phyloP scores from a whole-genome alignment of 23 tunicate genomes.

The Clavelina lepadiformis region DNA sequence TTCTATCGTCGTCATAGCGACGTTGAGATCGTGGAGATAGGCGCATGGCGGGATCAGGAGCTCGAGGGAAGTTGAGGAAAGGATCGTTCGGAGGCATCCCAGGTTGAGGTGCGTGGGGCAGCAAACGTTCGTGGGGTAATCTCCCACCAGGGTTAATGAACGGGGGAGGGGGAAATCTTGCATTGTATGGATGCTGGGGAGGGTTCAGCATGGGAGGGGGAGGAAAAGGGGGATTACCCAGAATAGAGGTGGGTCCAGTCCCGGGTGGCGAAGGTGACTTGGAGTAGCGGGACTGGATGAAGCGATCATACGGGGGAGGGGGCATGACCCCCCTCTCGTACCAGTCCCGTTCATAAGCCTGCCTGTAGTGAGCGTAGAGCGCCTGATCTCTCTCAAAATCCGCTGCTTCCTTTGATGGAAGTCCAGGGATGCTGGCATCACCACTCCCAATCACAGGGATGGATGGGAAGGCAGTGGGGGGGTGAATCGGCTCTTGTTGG shows the following conservation, averaged over 20 bases:
- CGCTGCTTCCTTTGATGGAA: constrained; percentile 63
- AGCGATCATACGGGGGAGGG: constrained; percentile 81
- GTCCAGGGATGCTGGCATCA: constrained; percentile 45
- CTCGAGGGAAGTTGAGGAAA: neutral
- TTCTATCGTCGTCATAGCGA: constrained; percentile 9
- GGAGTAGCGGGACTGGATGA: constrained; percentile 40
- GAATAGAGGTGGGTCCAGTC: constrained; percentile 11
- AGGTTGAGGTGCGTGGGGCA: too few relatives aligned
- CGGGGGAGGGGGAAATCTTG: constrained; percentile 4
- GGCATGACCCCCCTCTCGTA: constrained; percentile 64
- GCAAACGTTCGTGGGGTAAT: too few relatives aligned
- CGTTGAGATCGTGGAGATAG: constrained; percentile 18
- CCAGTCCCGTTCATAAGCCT: constrained; percentile 82
- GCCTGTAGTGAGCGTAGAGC: constrained; percentile 69
- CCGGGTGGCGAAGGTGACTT: constrained; percentile 64
- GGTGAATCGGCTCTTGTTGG: neutral
- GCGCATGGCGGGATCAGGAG: constrained; percentile 4
- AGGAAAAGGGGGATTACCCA: too few relatives aligned
- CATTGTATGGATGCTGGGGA: constrained; percentile 10
- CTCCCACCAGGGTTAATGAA: too few relatives aligned
- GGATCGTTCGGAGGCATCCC: too few relatives aligned
- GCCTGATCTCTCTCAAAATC: constrained; percentile 76
- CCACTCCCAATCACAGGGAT: constrained; percentile 14
- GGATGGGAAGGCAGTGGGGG: constrained; percentile 1
- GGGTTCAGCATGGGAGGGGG: constrained; percentile 2